phyloP scores from a whole-genome alignment of 1,140 invertebrate species.

The Notospermus geniculatus region DNA sequence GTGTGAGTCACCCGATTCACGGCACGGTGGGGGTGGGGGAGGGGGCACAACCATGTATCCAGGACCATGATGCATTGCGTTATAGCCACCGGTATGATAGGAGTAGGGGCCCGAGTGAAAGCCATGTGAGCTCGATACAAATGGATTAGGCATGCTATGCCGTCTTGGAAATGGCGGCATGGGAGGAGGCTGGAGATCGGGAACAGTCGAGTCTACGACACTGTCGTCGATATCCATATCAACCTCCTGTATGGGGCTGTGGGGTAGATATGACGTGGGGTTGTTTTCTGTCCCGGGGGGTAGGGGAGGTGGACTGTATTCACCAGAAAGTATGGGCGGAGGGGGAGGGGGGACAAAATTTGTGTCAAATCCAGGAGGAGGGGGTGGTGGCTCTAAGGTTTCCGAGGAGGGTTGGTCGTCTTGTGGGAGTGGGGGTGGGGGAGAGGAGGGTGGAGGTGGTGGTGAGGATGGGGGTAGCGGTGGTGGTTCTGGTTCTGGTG shows the following conservation, averaged over 20 bases:
- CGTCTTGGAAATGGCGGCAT: neutral
- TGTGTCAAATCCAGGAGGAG: neutral
- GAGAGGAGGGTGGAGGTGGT: conserved; percentile 53
- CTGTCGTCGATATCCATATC: conserved; percentile 17
- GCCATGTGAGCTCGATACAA: neutral
- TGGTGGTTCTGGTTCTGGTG: neutral
- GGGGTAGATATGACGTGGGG: neutral
- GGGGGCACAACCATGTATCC: conserved; percentile 20
- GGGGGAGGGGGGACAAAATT: conserved; percentile 23
- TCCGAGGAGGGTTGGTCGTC: neutral
- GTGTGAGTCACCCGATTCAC: too few relatives aligned
- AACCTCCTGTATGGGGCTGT: neutral
- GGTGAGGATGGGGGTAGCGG: conserved; percentile 16
- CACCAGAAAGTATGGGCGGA: conserved; percentile 41
- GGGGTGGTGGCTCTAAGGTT: neutral
- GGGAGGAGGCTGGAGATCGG: neutral
- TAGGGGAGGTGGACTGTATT: conserved; percentile 18
- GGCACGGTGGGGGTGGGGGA: conserved; percentile 25
- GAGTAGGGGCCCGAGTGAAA: neutral
- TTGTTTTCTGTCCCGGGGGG: conserved; percentile 31
- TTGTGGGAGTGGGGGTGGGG: conserved; percentile 37
- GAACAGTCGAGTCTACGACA: conserved; percentile 1
- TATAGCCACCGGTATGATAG: conserved; percentile 10
- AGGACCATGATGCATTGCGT: conserved; percentile 13
- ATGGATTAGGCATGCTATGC: conserved; percentile 6